Evolutionary conservation across 30 jellyfish, hydroid and myxozoan genomes (phyloP).

Genomic region (Catostylus mosaicus): DNA sequence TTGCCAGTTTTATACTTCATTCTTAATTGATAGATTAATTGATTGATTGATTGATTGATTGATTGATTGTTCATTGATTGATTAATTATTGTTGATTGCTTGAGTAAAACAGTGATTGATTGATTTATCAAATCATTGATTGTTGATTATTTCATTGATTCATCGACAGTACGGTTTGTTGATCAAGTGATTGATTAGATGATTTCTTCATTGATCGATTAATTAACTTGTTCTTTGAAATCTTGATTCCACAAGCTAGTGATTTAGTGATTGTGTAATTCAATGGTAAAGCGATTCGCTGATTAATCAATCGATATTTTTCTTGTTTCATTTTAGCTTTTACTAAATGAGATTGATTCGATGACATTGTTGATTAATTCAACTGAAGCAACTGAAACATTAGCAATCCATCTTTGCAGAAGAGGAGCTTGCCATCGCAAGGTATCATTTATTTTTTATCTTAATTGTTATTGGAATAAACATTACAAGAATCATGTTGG

Average conservation of each 20-base stretch:
- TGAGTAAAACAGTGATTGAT: neutral
- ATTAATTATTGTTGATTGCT: neutral
- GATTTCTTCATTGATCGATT: neutral
- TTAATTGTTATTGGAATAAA: neutral
- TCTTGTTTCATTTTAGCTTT: constrained; percentile 14
- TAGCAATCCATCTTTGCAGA: constrained; percentile 80
- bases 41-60: neutral
- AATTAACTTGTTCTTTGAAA: neutral
- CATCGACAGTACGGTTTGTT: neutral
- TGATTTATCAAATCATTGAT: neutral
- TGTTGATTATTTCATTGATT: neutral
- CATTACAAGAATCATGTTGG: no score
- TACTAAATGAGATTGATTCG: constrained; percentile 45
- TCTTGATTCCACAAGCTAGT: neutral
- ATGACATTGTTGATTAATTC: constrained; percentile 38
- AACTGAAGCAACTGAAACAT: constrained; percentile 47
- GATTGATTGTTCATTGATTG: neutral
- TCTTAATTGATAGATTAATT: neutral
- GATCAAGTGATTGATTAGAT: neutral
- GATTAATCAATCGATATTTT: neutral
- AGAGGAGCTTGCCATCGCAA: constrained; percentile 86
- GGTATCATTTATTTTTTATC: constrained; percentile 32
- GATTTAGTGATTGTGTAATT: no score
- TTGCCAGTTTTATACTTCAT: neutral
- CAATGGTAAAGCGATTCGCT: neutral